Conservation (phyloP, 2,797 vertebrate genomes). For the Acanthornis magna region DNA sequence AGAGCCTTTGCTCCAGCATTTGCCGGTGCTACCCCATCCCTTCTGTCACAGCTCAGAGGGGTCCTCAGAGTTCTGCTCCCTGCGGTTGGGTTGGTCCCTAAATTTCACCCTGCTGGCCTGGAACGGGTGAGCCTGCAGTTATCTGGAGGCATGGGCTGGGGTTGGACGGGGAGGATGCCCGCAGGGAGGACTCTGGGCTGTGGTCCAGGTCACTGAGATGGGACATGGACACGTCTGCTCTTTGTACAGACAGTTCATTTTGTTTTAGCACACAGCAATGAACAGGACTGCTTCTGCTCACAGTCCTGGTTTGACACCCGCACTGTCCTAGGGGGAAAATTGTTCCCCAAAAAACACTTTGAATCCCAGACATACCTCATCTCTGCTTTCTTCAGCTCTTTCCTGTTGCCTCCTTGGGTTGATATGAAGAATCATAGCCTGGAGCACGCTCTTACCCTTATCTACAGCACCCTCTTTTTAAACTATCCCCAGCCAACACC, state of each 20-base stretch:
- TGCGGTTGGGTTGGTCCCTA: not conserved
- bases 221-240: accelerated
- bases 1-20: not conserved
- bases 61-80: not conserved
- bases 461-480: not conserved
- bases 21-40: accelerated
- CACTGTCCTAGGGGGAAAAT: accelerated
- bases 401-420: not conserved
- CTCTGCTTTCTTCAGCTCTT: not conserved
- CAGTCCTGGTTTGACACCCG: not conserved
- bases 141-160: not conserved
- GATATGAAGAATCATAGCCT: not conserved
- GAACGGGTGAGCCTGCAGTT: accelerated
- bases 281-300: not conserved
- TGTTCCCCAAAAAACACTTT: not conserved
- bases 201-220: not conserved
- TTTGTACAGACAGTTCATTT: accelerated
- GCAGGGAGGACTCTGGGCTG: accelerated
- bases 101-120: not conserved
- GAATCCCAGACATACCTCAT: not conserved
- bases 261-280: not conserved
- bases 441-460: not conserved
- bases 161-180: accelerated
- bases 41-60: not conserved
- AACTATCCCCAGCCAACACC: not conserved